Percentiles rank a stretch among this genome's conserved stretches.
Evolutionary conservation across 1,140 invertebrate species (phyloP).

Genomic region (Aphelinus atriplicis): DNA sequence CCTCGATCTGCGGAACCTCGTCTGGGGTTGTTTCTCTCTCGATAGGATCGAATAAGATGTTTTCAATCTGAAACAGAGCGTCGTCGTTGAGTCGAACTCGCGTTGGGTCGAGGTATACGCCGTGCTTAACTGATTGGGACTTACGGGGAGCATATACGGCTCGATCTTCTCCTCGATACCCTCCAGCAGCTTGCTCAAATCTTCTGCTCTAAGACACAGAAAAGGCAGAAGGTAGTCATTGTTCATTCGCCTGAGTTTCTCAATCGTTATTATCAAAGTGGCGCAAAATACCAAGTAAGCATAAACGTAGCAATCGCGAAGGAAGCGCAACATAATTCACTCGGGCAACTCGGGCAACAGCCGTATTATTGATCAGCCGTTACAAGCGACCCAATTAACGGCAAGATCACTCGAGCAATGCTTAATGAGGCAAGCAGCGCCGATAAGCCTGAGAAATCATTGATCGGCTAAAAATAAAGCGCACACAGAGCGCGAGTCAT

Average conservation of each 20-base stretch:
- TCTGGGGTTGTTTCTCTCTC: constrained; percentile 45
- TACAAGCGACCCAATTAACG: too few relatives aligned
- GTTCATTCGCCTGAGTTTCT: background rate
- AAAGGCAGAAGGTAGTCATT: background rate
- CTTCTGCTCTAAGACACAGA: constrained; percentile 53
- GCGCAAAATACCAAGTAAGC: background rate
- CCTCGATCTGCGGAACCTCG: constrained; percentile 30
- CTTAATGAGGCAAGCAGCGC: too few relatives aligned
- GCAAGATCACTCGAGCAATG: too few relatives aligned
- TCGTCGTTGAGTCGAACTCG: too few relatives aligned
- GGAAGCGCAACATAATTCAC: too few relatives aligned
- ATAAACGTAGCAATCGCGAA: background rate
- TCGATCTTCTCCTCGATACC: constrained; percentile 60
- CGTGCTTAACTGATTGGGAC: constrained; percentile 35
- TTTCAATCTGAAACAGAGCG: constrained; percentile 26
- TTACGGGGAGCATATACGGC: constrained; percentile 63
- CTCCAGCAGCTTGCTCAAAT: constrained; percentile 53
- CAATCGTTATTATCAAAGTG: background rate
- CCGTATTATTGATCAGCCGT: too few relatives aligned
- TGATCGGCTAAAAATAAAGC: too few relatives aligned
- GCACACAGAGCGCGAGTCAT: too few relatives aligned
- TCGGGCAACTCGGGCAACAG: too few relatives aligned
- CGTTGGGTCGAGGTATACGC: too few relatives aligned
- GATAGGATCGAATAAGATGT: constrained; percentile 38
- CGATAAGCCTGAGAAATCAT: too few relatives aligned